phyloP scores from a whole-genome alignment of 2,797 vertebrate genomes.

The Halcyon badia region DNA sequence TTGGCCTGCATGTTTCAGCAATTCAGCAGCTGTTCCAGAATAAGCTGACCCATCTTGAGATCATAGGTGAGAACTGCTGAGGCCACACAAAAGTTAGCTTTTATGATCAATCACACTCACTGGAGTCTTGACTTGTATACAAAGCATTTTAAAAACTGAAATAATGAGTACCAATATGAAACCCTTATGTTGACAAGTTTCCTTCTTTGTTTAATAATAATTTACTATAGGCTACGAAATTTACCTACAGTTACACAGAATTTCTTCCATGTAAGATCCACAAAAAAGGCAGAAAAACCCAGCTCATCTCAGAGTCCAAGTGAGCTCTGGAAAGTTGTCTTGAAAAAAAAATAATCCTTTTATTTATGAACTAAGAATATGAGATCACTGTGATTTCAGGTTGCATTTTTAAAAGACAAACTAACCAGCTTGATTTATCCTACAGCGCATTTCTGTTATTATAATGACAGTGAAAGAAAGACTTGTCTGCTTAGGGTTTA shows the following conservation, averaged over 20 bases:
- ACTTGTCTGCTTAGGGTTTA: background rate
- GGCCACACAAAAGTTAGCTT: background rate
- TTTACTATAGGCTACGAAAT: background rate
- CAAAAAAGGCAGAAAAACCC: background rate
- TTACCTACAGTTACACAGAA: background rate
- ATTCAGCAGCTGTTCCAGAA: slow-evolving; percentile 1
- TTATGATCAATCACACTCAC: background rate
- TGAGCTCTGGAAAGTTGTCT: background rate
- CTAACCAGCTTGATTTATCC: background rate
- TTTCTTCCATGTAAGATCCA: background rate
- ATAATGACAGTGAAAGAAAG: background rate
- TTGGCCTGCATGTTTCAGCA: background rate
- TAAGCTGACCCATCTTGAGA: background rate
- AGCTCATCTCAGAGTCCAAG: background rate
- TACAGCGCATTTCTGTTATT: background rate
- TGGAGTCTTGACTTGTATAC: background rate
- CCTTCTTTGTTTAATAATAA: background rate
- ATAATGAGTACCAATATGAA: background rate
- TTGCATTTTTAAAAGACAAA: background rate
- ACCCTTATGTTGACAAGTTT: background rate
- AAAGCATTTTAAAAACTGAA: background rate
- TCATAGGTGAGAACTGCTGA: background rate
- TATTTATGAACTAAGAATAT: background rate
- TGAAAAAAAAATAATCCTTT: background rate
- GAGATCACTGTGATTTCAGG: background rate